Percentiles rank a stretch among this genome's conserved stretches.
Evolutionary conservation across 1,140 invertebrate genomes (phyloP).

Genomic region (Aricia agestis): DNA sequence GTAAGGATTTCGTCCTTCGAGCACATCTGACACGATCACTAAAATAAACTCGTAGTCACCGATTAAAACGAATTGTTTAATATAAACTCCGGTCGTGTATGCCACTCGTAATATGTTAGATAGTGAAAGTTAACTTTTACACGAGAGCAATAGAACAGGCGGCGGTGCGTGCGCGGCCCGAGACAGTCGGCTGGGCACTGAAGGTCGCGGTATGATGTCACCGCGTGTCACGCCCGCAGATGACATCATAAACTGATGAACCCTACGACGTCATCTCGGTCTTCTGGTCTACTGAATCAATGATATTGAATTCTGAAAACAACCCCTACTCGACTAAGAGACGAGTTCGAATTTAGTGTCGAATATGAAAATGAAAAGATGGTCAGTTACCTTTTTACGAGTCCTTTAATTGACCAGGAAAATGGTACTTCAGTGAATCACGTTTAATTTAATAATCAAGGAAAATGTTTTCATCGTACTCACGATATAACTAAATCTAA

Average conservation of each 20-base stretch:
- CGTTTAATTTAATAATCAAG: too few relatives aligned
- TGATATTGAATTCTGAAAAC: too few relatives aligned
- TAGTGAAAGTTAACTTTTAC: neutral
- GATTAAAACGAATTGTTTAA: neutral
- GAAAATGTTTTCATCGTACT: too few relatives aligned
- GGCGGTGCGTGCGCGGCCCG: neutral
- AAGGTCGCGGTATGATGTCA: neutral
- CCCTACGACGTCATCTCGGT: neutral
- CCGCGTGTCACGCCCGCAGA: neutral
- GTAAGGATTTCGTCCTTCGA: slow-evolving; percentile 7
- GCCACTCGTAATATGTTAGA: neutral
- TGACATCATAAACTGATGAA: neutral
- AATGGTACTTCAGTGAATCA: too few relatives aligned
- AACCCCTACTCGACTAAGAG: too few relatives aligned
- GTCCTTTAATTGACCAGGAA: too few relatives aligned
- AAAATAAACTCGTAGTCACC: neutral
- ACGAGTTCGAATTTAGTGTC: too few relatives aligned
- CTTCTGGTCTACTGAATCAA: too few relatives aligned
- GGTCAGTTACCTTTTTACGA: too few relatives aligned
- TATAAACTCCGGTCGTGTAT: neutral
- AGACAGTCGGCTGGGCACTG: neutral
- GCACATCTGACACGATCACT: neutral
- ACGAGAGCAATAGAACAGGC: neutral
- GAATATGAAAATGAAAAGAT: too few relatives aligned
- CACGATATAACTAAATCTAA: too few relatives aligned